These are phyloP conservation scores for Liolophura sinensis DNA, from an alignment of 1,140 invertebrate genomes.

Conservation along the genomic window DNA sequence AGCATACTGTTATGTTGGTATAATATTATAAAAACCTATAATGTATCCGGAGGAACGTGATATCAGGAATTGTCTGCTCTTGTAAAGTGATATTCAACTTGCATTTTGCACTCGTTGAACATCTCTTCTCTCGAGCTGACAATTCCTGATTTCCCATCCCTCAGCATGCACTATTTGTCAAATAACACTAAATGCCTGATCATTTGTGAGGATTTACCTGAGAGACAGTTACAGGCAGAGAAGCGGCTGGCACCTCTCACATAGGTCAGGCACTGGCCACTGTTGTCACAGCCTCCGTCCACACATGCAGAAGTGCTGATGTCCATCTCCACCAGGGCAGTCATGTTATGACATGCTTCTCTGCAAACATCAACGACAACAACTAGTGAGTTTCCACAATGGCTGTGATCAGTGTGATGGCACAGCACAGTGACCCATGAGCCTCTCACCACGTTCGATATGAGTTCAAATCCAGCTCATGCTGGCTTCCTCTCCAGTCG, in stretches of 20 bases:
- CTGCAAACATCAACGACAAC: slow-evolving; percentile 25
- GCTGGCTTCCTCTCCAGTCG: background rate
- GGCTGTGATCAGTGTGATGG: background rate
- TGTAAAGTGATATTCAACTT: too few relatives aligned
- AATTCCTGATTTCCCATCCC: too few relatives aligned
- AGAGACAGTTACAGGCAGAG: slow-evolving; percentile 57
- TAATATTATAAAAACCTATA: too few relatives aligned
- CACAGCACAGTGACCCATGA: background rate
- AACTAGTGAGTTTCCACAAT: background rate
- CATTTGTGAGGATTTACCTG: slow-evolving; percentile 54
- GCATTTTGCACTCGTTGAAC: too few relatives aligned
- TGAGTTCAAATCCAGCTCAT: too few relatives aligned
- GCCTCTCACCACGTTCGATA: too few relatives aligned
- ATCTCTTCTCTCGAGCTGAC: too few relatives aligned
- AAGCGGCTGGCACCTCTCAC: slow-evolving; percentile 67
- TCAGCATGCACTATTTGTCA: background rate
- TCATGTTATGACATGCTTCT: slow-evolving; percentile 17
- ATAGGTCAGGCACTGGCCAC: slow-evolving; percentile 69
- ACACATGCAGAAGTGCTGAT: slow-evolving; percentile 53
- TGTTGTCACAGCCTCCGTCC: slow-evolving; percentile 46
- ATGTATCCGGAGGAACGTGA: too few relatives aligned
- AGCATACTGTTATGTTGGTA: too few relatives aligned
- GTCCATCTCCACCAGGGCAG: slow-evolving; percentile 26
- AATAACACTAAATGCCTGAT: too few relatives aligned
- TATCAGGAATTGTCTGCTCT: too few relatives aligned